Base-by-base conservation (phyloP, 2,113 vertebrate genomes). In the Hemichromis elongatus region DNA sequence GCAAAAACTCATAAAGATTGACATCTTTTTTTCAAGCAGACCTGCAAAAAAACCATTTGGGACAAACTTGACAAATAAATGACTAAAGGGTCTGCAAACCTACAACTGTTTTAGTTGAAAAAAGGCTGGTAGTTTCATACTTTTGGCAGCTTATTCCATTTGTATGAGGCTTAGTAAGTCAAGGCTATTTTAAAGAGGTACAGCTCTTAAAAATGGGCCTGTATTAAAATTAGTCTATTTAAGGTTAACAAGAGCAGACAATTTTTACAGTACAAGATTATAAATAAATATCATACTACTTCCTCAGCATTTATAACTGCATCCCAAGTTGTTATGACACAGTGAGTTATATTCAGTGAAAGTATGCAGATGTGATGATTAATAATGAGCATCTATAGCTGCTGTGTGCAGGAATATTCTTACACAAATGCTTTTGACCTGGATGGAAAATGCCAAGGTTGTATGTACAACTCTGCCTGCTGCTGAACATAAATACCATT, bases 401-500 rank as follows among this genome's bases (percentile, higher is more conserved):
- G 40, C 66, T 45, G 63, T 45, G 63, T 24, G 37, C n/a, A 68
- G 37, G 37, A 68, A 24, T 68, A 70, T 70, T 70, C 21, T 45
- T 40, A 45, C 2, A 50, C 21, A 5, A n/a, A 26, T 28, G 13
- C 1, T 33, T 61, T 47, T 55, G 35, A 56, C 40, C 55, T 55
- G 50, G 78, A 68, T 50, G 45, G 28, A 84, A 88, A 89, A 86
- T 80, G 83, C 73, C 80, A 77, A 33, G 14, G 18, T 37, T 45
- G 13, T 45, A 45, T 55, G 11, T 40, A 52, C 57, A 40, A n/a
- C 50, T 40, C 24, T 57, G 52, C 59, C 30, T 42, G 77, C 40
- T 35, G 70, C 81, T 59, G 35, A 47, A 75, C 59, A 82, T 56
- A 79, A 87, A 82, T 55, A 86, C 77, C 55, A 80, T 77, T 86